phyloP scores from a whole-genome alignment of 2,888 invertebrate species.

The Cremastinae sp. region DNA sequence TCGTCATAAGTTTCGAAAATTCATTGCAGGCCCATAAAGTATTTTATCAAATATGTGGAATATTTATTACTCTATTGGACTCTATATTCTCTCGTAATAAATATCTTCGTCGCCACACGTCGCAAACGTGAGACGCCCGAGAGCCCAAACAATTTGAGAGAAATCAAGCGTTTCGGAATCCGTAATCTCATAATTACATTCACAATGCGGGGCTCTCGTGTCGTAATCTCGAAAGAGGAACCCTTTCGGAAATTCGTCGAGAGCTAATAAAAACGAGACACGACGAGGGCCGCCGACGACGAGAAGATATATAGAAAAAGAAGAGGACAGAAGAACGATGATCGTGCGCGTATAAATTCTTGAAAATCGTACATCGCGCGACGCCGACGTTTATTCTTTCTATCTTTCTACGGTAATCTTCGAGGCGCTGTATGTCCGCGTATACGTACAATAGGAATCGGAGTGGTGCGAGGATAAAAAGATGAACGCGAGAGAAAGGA shows the following conservation, averaged over 20 bases:
- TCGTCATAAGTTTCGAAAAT: too few species aligned
- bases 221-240: slow-evolving; percentile 2
- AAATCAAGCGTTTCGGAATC: slow-evolving; percentile 10
- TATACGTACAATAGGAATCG: slow-evolving; percentile 28
- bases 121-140: background rate
- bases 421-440: background rate
- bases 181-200: slow-evolving; percentile 37
- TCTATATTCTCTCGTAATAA: too few species aligned
- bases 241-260: slow-evolving; percentile 26
- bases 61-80: too few species aligned
- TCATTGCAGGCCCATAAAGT: too few species aligned
- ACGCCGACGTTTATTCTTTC: slow-evolving; percentile 9
- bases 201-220: slow-evolving; percentile 22
- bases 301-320: slow-evolving; percentile 6
- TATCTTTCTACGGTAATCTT: too few species aligned
- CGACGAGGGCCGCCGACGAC: too few species aligned
- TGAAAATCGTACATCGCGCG: background rate
- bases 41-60: too few species aligned
- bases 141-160: slow-evolving; percentile 11
- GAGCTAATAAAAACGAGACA: slow-evolving; percentile 29
- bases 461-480: slow-evolving; percentile 11
- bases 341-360: slow-evolving; percentile 11
- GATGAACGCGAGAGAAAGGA: slow-evolving; percentile 15
- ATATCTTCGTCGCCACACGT: background rate
- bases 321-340: background rate